Base-by-base conservation (phyloP, 2,888 invertebrate genomes). In the Synergus itoensis region DNA sequence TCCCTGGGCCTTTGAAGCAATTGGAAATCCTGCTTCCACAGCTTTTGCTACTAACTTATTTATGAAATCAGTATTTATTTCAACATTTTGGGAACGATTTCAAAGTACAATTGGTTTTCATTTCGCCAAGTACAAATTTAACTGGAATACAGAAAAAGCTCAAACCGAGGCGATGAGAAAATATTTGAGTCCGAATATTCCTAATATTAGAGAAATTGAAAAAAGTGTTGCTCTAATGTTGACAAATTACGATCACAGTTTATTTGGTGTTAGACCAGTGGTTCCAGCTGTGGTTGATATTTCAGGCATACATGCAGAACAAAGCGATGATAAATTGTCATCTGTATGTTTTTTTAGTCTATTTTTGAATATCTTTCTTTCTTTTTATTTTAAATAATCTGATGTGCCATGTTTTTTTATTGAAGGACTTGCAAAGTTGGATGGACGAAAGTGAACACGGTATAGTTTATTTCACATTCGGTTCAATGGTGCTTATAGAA, bases 221-320 rank as follows among this genome's bases (percentile, higher is more conserved):
- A 87, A 85, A 16, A 90, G 92, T 73, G 63, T 92, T 77, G 79
- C 89, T 5, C 45, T 93, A 1, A 84, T 93, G 76, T 90, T 94
- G 79, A 91, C 94, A 0, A 94, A 94, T 85, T 93, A 93, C 21
- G 94, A 94, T 88, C 93, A 93, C 83, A 93, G 93, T 5, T 83
- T 94, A 41, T 93, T 93, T 79, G 94, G 94, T 0, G 91, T 93
- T 0, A 93, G 92, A 77, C 92, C 94, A 0, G 83, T 92, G 76
- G 92, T 93, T 0, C 92, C 93, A 0, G 92, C 93, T 63, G 89
- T 94, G 12, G 87, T 94, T 63, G 94, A 94, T 87, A 88, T 94
- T 80, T 94, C 94, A 4, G 94, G 94, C 1, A 87, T 94, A 77
- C 94, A 94, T 57, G 76, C 90, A 9, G 82, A 75, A 1, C 82